Evolutionary conservation across 2,797 vertebrate species (phyloP).

Genomic region (Pagetopsis macropterus): DNA sequence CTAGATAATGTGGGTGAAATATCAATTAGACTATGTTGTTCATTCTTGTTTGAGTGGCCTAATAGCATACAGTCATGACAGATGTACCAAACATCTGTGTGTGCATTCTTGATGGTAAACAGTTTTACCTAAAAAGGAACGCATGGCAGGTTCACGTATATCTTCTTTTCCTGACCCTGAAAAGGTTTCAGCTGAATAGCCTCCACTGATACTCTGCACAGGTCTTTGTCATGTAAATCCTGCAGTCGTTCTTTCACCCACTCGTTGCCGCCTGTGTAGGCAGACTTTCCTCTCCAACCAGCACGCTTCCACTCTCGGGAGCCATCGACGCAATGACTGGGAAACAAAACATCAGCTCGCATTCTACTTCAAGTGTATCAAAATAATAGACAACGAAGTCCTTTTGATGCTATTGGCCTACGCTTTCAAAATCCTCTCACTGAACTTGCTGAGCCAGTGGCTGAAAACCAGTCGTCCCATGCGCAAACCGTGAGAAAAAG

Average conservation of each 20-base stretch:
- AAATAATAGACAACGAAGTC: not conserved
- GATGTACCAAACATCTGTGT: too few species aligned
- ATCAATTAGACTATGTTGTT: not conserved
- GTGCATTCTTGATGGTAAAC: not conserved
- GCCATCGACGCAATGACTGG: constrained; percentile 46
- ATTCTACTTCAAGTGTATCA: not conserved
- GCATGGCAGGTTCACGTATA: not conserved
- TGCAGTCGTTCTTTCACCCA: constrained; percentile 48
- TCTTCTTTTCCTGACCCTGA: not conserved
- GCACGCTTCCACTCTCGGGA: constrained; percentile 31
- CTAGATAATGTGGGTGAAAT: not conserved
- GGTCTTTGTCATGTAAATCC: constrained; percentile 80
- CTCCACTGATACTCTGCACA: constrained; percentile 27
- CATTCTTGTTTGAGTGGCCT: not conserved
- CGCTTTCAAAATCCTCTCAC: not conserved
- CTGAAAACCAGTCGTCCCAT: not conserved
- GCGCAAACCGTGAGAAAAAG: constrained; percentile 15
- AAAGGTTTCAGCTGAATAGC: constrained; percentile 12
- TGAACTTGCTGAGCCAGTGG: constrained; percentile 18
- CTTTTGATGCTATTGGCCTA: not conserved
- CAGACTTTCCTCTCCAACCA: constrained; percentile 40
- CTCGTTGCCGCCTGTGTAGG: constrained; percentile 47
- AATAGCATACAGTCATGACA: not conserved
- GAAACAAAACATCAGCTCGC: constrained; percentile 30
- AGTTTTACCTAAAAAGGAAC: not conserved